These are phyloP conservation scores for Trachelus tabidus DNA, from an alignment of 2,888 invertebrate genomes.

Conservation along the genomic window DNA sequence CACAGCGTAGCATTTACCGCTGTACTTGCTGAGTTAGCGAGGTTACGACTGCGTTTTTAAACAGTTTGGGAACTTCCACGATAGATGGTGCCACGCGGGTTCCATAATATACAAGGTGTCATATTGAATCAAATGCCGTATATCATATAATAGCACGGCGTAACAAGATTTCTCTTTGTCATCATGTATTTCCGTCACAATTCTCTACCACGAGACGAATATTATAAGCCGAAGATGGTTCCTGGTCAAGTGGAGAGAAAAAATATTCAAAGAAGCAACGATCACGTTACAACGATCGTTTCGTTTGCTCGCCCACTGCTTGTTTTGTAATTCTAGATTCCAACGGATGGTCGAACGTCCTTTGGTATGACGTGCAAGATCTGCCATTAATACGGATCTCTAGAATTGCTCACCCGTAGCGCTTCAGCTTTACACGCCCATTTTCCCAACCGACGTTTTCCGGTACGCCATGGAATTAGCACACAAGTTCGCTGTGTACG, in stretches of 20 bases:
- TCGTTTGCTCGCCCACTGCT: neutral
- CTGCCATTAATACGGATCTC: neutral
- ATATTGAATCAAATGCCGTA: neutral
- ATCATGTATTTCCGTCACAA: neutral
- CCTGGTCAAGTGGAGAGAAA: neutral
- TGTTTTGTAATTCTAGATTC: neutral
- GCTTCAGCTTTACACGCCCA: neutral
- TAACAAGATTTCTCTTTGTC: neutral
- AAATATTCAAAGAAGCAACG: neutral
- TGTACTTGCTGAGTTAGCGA: neutral
- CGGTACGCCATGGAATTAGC: neutral
- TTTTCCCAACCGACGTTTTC: neutral
- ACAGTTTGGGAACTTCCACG: neutral
- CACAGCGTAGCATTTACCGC: neutral
- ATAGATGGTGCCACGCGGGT: neutral
- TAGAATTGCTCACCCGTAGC: neutral
- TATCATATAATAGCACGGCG: neutral
- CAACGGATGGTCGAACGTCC: neutral
- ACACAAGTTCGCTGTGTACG: neutral
- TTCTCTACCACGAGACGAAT: neutral
- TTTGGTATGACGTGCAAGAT: neutral
- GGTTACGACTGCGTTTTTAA: neutral
- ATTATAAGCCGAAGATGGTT: neutral
- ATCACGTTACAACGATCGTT: neutral
- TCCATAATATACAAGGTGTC: neutral